phyloP scores from a whole-genome alignment of 92 coral and sea anemone genomes.

The Galaxea fascicularis region DNA sequence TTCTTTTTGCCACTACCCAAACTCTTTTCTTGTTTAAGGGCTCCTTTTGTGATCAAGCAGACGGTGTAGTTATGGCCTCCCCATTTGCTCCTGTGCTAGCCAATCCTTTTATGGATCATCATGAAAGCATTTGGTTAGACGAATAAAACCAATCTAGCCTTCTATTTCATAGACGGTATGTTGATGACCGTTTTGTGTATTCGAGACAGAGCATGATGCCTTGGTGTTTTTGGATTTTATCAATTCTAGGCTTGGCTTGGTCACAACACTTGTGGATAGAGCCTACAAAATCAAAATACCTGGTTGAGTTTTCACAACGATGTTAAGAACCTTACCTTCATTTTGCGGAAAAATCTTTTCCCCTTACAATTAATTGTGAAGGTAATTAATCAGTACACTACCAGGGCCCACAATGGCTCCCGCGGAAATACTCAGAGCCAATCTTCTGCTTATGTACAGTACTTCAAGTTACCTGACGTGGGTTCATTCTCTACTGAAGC shows the following conservation, averaged over 20 bases:
- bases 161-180: neutral
- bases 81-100: constrained; percentile 8
- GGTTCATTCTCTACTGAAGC: neutral
- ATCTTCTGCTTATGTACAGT: neutral
- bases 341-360: too few species aligned
- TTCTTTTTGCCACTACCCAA: neutral
- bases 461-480: neutral
- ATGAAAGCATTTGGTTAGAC: neutral
- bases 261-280: too few species aligned
- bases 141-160: neutral
- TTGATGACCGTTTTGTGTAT: constrained; percentile 1
- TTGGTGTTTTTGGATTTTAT: too few species aligned
- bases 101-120: neutral
- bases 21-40: neutral
- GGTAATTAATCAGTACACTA: neutral
- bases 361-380: neutral
- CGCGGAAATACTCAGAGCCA: neutral
- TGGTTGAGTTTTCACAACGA: too few species aligned
- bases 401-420: neutral
- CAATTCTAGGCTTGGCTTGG: too few species aligned
- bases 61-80: neutral
- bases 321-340: too few species aligned
- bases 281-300: too few species aligned
- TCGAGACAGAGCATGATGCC: too few species aligned
- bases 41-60: too few species aligned